Base-by-base conservation (phyloP, 1,140 invertebrate species). In the Helicoverpa armigera region DNA sequence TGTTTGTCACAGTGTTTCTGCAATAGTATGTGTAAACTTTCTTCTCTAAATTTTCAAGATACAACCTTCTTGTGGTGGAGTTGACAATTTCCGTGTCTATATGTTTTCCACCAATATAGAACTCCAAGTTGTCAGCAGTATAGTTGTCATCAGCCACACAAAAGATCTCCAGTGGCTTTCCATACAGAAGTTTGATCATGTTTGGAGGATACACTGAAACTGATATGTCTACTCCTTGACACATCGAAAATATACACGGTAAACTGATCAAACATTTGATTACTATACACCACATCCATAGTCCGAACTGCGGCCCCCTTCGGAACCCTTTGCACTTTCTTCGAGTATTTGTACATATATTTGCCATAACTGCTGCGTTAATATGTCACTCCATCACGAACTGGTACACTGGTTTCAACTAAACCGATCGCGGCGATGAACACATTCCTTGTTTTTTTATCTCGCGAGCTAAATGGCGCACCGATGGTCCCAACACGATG, bases 391-490 rank as follows among this genome's bases (percentile, higher is more conserved):
- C 85, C 89, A 93, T 93, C 83, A 89, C 89, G 89, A 90, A 86
- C 87, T 86, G 83, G 73, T 87, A 70, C 84, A 88, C 87, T 86
- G 69, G 69, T 84, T 86, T 84, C 65, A 79, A 88, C 81, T 79
- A 84, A 90, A 83, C 82, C 70, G 85, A 82, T 60, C 89, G 82
- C 85, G 83, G 85, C 82, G 83, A 89, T 87, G 82, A 81, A 89
- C 86, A 90, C 89, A 92, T 91, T 89, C 86, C 88, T 88, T 85
- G 83, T 89, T 88, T 88, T 92, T 92, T 90, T 92, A 87, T 87
- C 83, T 79, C 81, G 73, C 81, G 83, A 89, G 83, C 84, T 89
- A 91, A 93, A 94, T 94, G 91, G 91, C 90, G 90, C 89, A 93
- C 88, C 90, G 84, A 70, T 85, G 79, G 81, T 86, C 83, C 81